Evolutionary conservation across 2,888 invertebrate genomes (phyloP).

Genomic region (Pherbina coryleti): DNA sequence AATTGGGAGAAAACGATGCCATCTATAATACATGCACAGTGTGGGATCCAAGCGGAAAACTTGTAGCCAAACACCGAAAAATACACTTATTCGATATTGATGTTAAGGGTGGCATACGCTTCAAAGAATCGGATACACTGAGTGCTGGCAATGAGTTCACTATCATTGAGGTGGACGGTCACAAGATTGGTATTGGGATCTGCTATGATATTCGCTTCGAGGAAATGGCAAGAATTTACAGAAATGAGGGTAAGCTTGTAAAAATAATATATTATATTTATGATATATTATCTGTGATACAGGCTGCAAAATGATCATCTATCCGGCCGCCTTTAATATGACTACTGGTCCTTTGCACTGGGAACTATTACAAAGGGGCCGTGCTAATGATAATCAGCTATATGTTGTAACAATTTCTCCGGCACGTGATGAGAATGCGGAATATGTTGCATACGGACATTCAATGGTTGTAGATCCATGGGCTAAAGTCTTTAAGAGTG

Average conservation of each 20-base stretch:
- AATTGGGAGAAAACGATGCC: slow-evolving; percentile 73
- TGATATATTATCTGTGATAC: not conserved
- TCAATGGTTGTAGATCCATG: slow-evolving; percentile 87
- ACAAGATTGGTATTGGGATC: slow-evolving; percentile 89
- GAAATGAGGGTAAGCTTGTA: slow-evolving; percentile 70
- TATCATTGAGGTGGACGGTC: slow-evolving; percentile 78
- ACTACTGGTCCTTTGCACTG: slow-evolving; percentile 96
- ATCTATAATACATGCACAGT: slow-evolving; percentile 91
- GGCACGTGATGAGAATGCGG: slow-evolving; percentile 80
- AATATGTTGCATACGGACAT: slow-evolving; percentile 95
- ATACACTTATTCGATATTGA: slow-evolving; percentile 97
- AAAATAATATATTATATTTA: not conserved
- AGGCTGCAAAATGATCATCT: slow-evolving; percentile 89
- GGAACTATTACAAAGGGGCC: slow-evolving; percentile 84
- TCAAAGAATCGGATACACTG: slow-evolving; percentile 90
- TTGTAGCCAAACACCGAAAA: slow-evolving; percentile 88
- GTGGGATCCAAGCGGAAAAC: slow-evolving; percentile 82
- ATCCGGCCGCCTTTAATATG: slow-evolving; percentile 97
- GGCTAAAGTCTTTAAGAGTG: slow-evolving; percentile 76
- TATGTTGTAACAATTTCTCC: slow-evolving; percentile 90
- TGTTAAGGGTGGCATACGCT: slow-evolving; percentile 91
- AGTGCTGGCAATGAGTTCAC: slow-evolving; percentile 81
- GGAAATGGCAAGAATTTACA: slow-evolving; percentile 85
- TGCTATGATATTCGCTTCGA: slow-evolving; percentile 96
- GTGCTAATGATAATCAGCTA: slow-evolving; percentile 91